Conservation (phyloP, 2,888 invertebrate species). For the Vesta saturnalis region DNA sequence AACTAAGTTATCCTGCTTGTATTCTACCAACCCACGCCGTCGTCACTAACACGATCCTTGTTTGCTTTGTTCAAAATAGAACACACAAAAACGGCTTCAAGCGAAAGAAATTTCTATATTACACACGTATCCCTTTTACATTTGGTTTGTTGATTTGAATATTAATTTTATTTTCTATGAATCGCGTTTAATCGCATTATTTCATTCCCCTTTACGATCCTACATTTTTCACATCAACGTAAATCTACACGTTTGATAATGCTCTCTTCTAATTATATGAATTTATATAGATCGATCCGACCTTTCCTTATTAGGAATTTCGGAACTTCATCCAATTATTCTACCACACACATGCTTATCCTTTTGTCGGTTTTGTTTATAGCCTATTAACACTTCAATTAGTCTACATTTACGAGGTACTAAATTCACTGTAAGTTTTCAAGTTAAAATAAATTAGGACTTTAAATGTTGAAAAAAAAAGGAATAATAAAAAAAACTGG, state of each 20-base stretch:
- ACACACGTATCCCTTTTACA: constrained; percentile 13
- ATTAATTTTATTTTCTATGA: no score
- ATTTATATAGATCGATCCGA: no score
- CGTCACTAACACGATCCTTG: constrained; percentile 33
- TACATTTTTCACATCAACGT: no score
- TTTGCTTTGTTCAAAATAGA: constrained; percentile 30
- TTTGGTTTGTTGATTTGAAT: no score
- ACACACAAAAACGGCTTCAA: constrained; percentile 20
- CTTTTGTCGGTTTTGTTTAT: constrained; percentile 20
- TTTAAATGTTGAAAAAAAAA: neutral
- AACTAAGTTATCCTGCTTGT: constrained; percentile 39
- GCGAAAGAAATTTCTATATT: constrained; percentile 16
- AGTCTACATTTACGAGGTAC: constrained; percentile 5
- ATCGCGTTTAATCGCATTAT: no score
- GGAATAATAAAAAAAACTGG: no score
- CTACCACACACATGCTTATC: constrained; percentile 4
- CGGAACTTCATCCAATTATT: constrained; percentile 1
- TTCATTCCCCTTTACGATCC: no score
- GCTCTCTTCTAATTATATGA: no score
- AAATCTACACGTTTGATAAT: no score
- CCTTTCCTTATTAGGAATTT: neutral
- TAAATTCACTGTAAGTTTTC: constrained; percentile 7
- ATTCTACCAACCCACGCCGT: constrained; percentile 33
- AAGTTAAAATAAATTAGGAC: neutral
- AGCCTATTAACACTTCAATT: constrained; percentile 19